Conservation (phyloP, 2,113 vertebrate species). For the Cinclus cinclus region DNA sequence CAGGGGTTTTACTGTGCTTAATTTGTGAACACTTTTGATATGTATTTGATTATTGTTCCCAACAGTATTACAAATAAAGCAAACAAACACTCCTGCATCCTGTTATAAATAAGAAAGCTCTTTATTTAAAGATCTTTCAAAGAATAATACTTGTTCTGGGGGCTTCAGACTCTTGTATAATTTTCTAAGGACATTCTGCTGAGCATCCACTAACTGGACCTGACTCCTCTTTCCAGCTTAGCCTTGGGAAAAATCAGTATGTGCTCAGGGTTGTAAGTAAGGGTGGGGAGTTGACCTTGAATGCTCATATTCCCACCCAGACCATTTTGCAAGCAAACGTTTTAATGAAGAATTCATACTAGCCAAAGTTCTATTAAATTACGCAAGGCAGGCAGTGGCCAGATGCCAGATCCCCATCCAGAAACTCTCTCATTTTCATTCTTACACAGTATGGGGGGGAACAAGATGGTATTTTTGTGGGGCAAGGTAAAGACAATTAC, state of each 20-base stretch:
- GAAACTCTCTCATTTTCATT: rapidly evolving
- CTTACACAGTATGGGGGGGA: rapidly evolving
- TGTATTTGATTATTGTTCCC: background rate
- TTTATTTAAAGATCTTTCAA: background rate
- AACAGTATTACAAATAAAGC: background rate
- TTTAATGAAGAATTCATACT: background rate
- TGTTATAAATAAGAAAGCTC: background rate
- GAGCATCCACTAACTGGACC: background rate
- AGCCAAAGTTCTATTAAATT: background rate
- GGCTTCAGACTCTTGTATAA: background rate
- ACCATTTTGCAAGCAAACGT: background rate
- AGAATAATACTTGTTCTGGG: background rate
- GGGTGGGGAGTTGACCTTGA: background rate
- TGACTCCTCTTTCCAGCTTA: background rate
- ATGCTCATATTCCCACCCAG: background rate
- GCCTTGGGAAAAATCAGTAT: background rate
- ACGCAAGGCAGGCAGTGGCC: rapidly evolving
- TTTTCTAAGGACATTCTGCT: background rate
- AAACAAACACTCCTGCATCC: background rate
- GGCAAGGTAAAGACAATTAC: rapidly evolving
- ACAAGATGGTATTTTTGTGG: background rate
- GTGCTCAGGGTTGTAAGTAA: background rate
- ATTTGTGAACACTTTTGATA: background rate
- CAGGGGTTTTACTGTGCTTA: background rate
- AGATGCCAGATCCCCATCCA: background rate